Evolutionary conservation across 2,113 vertebrate species (phyloP).

Genomic region (Accipiter cooperii): DNA sequence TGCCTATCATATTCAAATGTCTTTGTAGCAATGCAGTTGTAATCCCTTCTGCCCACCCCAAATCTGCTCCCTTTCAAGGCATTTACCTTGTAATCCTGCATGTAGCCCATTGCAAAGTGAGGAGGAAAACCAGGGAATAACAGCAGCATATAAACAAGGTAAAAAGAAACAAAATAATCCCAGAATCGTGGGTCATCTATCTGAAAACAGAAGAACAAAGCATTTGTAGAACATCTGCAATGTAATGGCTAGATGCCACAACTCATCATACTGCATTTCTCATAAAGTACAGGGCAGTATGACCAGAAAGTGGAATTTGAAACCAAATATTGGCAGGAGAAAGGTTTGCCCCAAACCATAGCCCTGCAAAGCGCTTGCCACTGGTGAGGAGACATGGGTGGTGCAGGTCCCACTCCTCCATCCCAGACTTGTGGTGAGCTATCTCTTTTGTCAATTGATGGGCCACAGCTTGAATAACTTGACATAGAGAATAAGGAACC

Average conservation of each 20-base stretch:
- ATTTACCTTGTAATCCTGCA: constrained; percentile 79
- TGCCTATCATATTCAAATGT: accelerated
- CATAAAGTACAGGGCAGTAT: no score
- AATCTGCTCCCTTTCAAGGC: neutral
- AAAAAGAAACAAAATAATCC: neutral
- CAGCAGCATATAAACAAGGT: neutral
- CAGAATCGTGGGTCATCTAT: accelerated
- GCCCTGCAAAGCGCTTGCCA: neutral
- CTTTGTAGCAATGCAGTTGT: neutral
- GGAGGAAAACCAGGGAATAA: constrained; percentile 78
- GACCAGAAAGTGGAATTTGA: neutral
- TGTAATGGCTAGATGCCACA: no score
- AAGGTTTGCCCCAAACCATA: neutral
- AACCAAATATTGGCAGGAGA: neutral
- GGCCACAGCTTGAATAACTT: neutral
- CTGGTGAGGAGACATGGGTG: neutral
- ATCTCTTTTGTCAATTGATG: accelerated
- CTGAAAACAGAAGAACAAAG: neutral
- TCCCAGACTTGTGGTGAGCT: neutral
- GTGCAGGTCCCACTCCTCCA: neutral
- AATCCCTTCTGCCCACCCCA: neutral
- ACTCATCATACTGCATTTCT: neutral
- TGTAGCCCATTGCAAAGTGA: constrained; percentile 84
- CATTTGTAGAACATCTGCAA: accelerated
- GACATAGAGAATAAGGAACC: neutral